Conservation (phyloP, 2,113 vertebrate species). For the Prinia subflava region DNA sequence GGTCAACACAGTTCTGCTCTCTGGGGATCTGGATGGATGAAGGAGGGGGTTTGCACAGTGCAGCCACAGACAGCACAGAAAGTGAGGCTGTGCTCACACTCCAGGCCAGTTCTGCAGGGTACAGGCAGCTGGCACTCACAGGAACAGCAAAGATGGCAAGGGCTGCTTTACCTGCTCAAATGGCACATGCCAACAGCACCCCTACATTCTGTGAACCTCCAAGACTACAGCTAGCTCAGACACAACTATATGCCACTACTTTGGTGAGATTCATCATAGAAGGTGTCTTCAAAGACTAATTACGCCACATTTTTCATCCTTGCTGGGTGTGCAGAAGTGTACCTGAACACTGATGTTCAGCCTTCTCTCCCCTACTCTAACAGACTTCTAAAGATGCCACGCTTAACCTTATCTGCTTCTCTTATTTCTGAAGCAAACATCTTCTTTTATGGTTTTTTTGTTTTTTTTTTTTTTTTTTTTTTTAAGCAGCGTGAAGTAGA, state of each 20-base stretch:
- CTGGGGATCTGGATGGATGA: background rate
- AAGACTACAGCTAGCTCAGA: background rate
- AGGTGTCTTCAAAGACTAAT: background rate
- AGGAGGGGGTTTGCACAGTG: background rate
- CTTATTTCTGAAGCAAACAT: background rate
- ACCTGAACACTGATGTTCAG: background rate
- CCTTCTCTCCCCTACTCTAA: background rate
- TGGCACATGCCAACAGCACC: accelerated
- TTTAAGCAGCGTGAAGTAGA: background rate
- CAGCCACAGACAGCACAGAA: background rate
- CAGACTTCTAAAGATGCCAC: background rate
- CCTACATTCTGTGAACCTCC: background rate
- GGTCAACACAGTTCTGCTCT: background rate
- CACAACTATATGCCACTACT: background rate
- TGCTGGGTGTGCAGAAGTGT: background rate
- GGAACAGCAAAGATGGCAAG: background rate
- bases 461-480: background rate
- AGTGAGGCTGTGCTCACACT: background rate
- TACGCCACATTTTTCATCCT: background rate
- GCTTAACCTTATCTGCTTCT: background rate
- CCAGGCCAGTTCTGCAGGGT: background rate
- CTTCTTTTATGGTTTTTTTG: background rate
- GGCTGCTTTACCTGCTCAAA: background rate
- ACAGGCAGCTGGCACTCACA: background rate
- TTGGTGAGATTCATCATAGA: background rate